Evolutionary conservation across 2,888 invertebrate species (phyloP), one percentile per base, ranked within the genome.

Genomic region (Thera britannica): DNA sequence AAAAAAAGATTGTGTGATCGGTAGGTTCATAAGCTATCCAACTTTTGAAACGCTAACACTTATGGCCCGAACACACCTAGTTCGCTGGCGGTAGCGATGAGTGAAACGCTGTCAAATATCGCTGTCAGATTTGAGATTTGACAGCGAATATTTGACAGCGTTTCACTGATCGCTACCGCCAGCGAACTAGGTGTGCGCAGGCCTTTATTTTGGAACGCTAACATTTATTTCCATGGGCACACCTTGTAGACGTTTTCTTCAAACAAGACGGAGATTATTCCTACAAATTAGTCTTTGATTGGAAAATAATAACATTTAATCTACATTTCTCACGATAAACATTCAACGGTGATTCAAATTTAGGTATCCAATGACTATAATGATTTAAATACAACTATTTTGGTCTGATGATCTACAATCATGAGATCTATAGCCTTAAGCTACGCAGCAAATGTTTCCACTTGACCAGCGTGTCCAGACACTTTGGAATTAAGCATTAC

Each of bases 361-460:
- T 62, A 65, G 62, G 58, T 54, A 62, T 59, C 59, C 54, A 65
- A 65, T 71, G 61, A 58, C 65, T 58, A 48, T 72, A 70, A 72
- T 72, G 71, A 73, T 70, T 72, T 65, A 71, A 57, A 68, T 65
- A 63, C 61, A 79, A 79, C 76, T 79, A 78, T 79, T 80, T 79
- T 76, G 72, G 72, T 82, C 76, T 79, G 76, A 80, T 80, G 81
- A 79, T 80, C 79, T 72, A 78, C 82, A 83, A 86, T 89, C 83
- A 90, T 86, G 84, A 82, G 82, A 85, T 87, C 79, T 73, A 72
- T 82, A 71, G 90, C 92, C 90, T 74, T 70, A 74, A 88, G 91
- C 86, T 74, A 83, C 78, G 72, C 78, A 84, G 83, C 79, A 82
- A 81, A 81, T 80, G 73, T 75, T 76, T 73, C 71, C 74, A 66